Evolutionary conservation across 1,140 invertebrate species (phyloP), one percentile per base, ranked within the genome.

Genomic region (Dinothrombium tinctorium): DNA sequence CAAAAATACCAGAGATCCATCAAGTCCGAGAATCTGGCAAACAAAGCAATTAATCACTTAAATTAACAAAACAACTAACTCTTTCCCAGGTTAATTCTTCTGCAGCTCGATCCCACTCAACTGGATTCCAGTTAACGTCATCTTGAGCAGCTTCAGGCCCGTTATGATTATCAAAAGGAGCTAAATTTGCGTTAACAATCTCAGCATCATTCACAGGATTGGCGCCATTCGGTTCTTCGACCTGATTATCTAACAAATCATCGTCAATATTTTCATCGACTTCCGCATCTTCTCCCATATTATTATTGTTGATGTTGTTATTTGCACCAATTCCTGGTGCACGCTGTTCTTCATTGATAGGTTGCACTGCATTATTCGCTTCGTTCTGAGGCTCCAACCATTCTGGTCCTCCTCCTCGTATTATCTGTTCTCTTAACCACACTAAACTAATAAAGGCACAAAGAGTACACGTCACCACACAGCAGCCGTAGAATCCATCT

Each of bases 11-110:
- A 98, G 68, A 0, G 89, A 95, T 0, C 92, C 92, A 64, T 98
- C 92, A 2, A 98, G 60, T 2, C 92, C 92, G 1, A 98, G 63
- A 1, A 98, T 62, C 50, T 89, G 66, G 31, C 53, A 50, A 37
- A 37, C 31, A 35, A 46, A 47, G 45, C 33, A 37, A 28, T 46
- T 12, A 43, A 21, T 44, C 4, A 45, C n/a, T 11, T 26, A 7
- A 32, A 33, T 25, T 26, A 42, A 40, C 7, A 42, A 42, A 26
- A 32, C 20, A 9, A 52, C 53, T 46, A 46, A 62, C 60, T 40
- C 62, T 53, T 56, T 96, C 89, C 90, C 90, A 98, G 0, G 92
- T 96, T 2, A 98, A 57, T 57, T 99, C 92, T 52, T 99, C 92
- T 21, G 80, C 84, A 0, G 83, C 87, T 50, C 89, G 63, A 55